Base-by-base conservation (phyloP, 2,888 invertebrate species). In the Ophion slaviceki region DNA sequence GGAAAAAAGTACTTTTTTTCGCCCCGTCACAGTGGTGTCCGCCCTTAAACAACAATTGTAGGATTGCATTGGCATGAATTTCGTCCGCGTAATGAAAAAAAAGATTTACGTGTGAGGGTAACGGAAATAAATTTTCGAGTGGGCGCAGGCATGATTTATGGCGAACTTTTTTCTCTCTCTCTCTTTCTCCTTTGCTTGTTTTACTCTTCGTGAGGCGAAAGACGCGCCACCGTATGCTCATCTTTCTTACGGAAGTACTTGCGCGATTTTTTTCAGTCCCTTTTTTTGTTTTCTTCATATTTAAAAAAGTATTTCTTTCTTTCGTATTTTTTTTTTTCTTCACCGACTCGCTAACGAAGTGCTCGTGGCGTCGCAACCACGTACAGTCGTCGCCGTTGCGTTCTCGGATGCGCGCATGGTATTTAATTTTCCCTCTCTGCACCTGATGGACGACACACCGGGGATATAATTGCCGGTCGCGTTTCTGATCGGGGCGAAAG, bases 341-440 rank as follows among this genome's bases (percentile, higher is more conserved):
- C 36, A 79, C 47, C 20, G 53, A 76, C 24, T 70, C 75, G 82
- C 85, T 82, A 85, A 85, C 82, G 85, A 85, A 85, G 80, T 72
- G 71, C 71, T 64, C 36, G 75, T 59, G 71, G 75, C 68, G n/a
- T 78, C 71, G 72, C 61, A 72, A 72, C 47, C 24, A 66, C 57
- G 53, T 32, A 70, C 70, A 79, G 20, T 14, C 76, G 40, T 20
- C 1, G 7, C 20, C 59, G 61, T 61, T n/a, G 61, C 59, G 59
- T 59, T 59, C 59, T 1, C 7, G 20, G 28, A n/a, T n/a, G 61
- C 36, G 57, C 57, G 20, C 10, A 20, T 81, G 79, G 66, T 70
- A 76, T 85, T 82, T 82, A 80, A 82, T 85, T 85, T 82, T 76
- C 72, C 47, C 47, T 47, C 47, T 47, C 68, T 71, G 66, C 71